These are phyloP conservation scores for Brachyptera risi DNA, from an alignment of 2,888 invertebrate species.

Conservation along the genomic window DNA sequence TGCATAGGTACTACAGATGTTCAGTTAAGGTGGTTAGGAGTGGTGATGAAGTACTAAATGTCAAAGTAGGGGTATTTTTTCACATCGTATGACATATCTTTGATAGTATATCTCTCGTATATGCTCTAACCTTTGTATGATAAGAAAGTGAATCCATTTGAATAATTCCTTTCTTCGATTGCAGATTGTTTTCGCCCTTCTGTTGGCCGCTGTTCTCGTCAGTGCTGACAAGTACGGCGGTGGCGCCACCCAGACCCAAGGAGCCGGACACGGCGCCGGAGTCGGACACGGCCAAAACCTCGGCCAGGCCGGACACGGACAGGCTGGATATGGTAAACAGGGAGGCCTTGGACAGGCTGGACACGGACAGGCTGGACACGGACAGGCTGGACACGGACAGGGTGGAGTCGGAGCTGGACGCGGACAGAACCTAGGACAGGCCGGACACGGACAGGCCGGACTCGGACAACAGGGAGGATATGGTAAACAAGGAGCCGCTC, in stretches of 20 bases:
- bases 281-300: background rate
- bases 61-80: no score
- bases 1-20: no score
- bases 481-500: no score
- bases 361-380: background rate
- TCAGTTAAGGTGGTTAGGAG: no score
- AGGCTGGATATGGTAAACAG: background rate
- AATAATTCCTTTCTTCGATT: no score
- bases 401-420: background rate
- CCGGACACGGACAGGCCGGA: no score
- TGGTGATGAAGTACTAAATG: no score
- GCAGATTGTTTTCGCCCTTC: conserved; percentile 9
- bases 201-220: conserved; percentile 2
- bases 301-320: background rate
- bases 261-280: background rate
- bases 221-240: conserved; percentile 7
- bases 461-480: no score
- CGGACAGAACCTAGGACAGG: conserved; percentile 5
- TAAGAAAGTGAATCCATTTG: no score
- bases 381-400: background rate
- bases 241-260: background rate
- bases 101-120: no score
- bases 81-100: no score
- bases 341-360: background rate
- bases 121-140: no score